Evolutionary conservation across 2,113 vertebrate species (phyloP), one percentile per base, ranked within the genome.

Genomic region (Monopterus albus): DNA sequence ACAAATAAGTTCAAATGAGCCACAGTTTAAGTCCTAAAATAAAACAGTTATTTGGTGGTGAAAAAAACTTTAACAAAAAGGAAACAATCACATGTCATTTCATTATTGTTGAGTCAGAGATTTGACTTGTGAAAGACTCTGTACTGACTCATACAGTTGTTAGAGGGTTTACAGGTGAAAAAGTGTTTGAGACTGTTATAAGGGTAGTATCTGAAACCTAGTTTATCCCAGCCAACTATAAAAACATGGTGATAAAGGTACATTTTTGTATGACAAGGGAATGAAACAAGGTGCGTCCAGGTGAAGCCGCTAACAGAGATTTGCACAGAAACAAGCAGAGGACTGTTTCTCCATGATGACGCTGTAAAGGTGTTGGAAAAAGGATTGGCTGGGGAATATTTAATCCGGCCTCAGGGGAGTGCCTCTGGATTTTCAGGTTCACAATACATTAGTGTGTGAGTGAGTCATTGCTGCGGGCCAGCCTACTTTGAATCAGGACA

Each of bases 381-480:
- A 50, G 83, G 78, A 79, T 76, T 74, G 83, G 60, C 71, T 68
- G 55, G 51, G 56, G 71, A 82, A 88, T 77, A 20, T 79, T 51
- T 76, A 71, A 87, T 78, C 81, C 18, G 13, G 40, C 57, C 35
- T 43, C 2, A 17, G 58, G 58, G 84, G 87, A 78, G 82, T 74
- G 72, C 29, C 76, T 57, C 46, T 58, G 21, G n/a, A 57, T 51
- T 33, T 43, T 25, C 18, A 51, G 18, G 33, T 25, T 66, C 53
- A 47, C 15, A 23, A 5, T 31, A 8, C 21, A 47, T 49, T 9
- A 35, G n/a, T 40, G 25, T 20, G 17, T 39, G 17, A 28, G 25
- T 33, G 49, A 38, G 31, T 72, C 71, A 82, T 29, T 63, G 51
- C 49, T 61, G 12, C 11, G 14, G 33, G 23, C 23, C 2, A 53